Evolutionary conservation across 2,113 vertebrate species (phyloP).

Genomic region (Nymphicus hollandicus): DNA sequence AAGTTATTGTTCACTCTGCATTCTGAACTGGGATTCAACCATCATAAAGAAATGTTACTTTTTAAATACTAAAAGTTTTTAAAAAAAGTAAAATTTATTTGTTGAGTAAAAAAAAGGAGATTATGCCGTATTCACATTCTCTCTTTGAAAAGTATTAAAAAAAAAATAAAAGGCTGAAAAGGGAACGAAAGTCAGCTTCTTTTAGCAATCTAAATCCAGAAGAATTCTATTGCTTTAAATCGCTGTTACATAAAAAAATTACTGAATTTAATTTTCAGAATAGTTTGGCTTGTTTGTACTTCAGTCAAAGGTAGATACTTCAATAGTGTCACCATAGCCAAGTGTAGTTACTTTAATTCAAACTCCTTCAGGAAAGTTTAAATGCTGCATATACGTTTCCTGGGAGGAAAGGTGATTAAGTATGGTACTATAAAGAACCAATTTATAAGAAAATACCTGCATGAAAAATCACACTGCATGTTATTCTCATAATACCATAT

Average conservation of each 20-base stretch:
- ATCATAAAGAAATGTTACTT: background rate
- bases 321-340: background rate
- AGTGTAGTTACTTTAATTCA: background rate
- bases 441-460: background rate
- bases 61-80: background rate
- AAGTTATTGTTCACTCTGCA: background rate
- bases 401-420: background rate
- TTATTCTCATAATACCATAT: background rate
- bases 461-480: background rate
- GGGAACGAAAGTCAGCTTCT: background rate
- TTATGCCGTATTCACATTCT: background rate
- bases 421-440: background rate
- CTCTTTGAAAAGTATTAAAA: background rate
- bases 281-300: background rate
- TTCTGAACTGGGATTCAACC: background rate
- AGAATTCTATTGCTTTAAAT: background rate
- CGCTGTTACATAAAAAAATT: slow-evolving; percentile 7
- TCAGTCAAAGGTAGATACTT: background rate
- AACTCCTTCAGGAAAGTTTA: background rate
- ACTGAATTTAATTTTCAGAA: slow-evolving; percentile 4
- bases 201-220: background rate
- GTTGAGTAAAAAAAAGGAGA: accelerated
- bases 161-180: background rate
- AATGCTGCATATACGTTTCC: background rate
- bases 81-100: background rate